phyloP scores from a whole-genome alignment of 2,888 invertebrate species.

The Mystacides longicornis region DNA sequence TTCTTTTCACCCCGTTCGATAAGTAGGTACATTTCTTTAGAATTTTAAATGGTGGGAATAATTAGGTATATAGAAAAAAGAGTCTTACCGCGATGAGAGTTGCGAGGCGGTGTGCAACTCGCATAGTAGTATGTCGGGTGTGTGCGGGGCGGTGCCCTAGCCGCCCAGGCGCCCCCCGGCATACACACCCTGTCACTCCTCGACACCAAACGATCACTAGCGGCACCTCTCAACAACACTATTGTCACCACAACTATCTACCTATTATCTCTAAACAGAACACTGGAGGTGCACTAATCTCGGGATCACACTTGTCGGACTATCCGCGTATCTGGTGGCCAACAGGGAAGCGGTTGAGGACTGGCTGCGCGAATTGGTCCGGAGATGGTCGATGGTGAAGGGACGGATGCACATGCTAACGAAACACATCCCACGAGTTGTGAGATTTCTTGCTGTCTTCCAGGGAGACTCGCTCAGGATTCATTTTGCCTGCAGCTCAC shows the following conservation, averaged over 20 bases:
- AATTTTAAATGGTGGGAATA: no score
- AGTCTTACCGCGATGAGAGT: conserved; percentile 68
- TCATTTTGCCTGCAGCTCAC: background rate
- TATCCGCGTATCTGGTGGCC: no score
- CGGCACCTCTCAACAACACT: background rate
- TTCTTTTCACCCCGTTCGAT: no score
- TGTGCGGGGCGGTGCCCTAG: conserved; percentile 36
- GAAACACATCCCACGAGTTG: background rate
- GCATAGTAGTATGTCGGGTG: conserved; percentile 60
- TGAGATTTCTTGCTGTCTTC: background rate
- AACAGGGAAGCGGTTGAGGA: no score
- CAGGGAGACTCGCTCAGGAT: background rate
- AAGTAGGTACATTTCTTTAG: no score
- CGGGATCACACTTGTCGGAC: background rate
- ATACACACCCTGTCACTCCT: conserved; percentile 8
- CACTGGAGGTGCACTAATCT: background rate
- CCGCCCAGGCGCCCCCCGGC: conserved; percentile 15
- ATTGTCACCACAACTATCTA: no score
- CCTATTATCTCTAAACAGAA: background rate
- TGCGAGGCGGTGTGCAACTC: conserved; percentile 65
- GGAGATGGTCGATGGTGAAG: no score
- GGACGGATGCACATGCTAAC: no score
- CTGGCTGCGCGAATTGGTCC: no score
- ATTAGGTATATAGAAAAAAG: no score
- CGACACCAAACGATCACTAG: background rate